Evolutionary conservation across 2,797 vertebrate genomes (phyloP), one percentile per base, ranked within the genome.

Genomic region (Heteromormyrus szaboi): DNA sequence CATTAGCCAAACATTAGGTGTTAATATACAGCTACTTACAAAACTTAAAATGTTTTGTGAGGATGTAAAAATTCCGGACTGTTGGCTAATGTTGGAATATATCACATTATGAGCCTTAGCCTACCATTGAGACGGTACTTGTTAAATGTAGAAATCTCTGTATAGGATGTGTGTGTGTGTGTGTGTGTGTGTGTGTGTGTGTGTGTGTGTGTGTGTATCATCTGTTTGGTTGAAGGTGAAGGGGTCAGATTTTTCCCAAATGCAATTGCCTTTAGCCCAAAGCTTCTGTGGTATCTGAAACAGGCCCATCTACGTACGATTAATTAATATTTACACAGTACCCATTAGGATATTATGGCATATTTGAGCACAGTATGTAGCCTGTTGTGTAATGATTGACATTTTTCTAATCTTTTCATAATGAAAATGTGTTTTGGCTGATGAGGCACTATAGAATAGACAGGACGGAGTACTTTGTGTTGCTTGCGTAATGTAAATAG

Each of bases 401-500:
- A 89, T 91, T 90, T 62, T 92, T 90, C 92, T 93, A 37, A 93
- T 91, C 90, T 90, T 93, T 93, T 92, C 89, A 93, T 94, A 90
- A 92, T 94, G 17, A 90, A 93, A 94, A 92, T 88, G 85, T 37
- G 88, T 68, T 83, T 89, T 93, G 90, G 88, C 68, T 83, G 1
- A 19, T 22, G n/a, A 88, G 85, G 85, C 68, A 88, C 79, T 86
- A 88, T 56, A 88, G 88, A 79, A 72, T 48, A 19, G 46, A 81
- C 90, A 25, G 41, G 6, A 56, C n/a, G 33, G 76, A 90, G 86
- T 76, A 87, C 88, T 89, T 53, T 88, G 85, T 89, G 92, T 93
- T 92, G 90, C 88, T 93, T 93, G 93, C 90, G 89, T 93, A 81
- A 81, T 11, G 41, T 44, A 81, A 44, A 81, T 11, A 81, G 94